Evolutionary conservation across 2,113 vertebrate genomes (phyloP).

Genomic region (Synchiropus splendidus): DNA sequence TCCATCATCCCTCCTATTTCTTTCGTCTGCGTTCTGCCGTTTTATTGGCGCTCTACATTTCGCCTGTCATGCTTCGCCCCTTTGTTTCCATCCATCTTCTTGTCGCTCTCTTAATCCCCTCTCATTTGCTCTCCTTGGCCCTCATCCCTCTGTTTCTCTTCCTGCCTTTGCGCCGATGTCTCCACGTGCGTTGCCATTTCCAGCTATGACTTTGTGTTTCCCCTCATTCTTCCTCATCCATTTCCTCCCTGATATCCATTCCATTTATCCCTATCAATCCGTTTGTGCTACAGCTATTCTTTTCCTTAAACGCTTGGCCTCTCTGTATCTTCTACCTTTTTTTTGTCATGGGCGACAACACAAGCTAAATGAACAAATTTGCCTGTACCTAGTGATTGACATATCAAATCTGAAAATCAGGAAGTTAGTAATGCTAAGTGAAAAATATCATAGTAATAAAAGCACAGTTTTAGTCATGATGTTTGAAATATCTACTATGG

Average conservation of each 20-base stretch:
- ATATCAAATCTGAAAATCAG: too few species aligned
- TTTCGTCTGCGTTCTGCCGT: conserved; percentile 25
- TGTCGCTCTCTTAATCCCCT: conserved; percentile 63
- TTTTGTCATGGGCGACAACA: conserved; percentile 1
- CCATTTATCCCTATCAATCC: conserved; percentile 37
- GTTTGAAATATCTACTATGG: too few species aligned
- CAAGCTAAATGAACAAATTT: too few species aligned
- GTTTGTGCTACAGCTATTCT: too few species aligned
- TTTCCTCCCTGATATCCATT: conserved; percentile 32
- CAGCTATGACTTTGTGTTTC: conserved; percentile 40
- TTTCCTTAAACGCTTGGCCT: conserved; percentile 7
- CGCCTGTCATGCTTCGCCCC: conserved; percentile 57
- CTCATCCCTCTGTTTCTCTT: conserved; percentile 37
- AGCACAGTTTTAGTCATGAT: too few species aligned
- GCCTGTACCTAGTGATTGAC: too few species aligned
- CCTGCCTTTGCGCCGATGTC: conserved; percentile 28
- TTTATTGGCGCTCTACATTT: conserved; percentile 61
- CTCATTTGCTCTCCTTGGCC: conserved; percentile 55
- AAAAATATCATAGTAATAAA: too few species aligned
- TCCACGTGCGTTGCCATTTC: conserved; percentile 52
- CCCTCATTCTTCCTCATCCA: conserved; percentile 48
- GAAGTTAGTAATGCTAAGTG: too few species aligned
- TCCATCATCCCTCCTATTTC: conserved; percentile 42
- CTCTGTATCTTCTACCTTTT: conserved; percentile 14
- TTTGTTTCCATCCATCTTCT: conserved; percentile 63